Percentiles rank a stretch among this genome's conserved stretches.
Conservation (phyloP, 2,797 vertebrate species). For the Alca torda region DNA sequence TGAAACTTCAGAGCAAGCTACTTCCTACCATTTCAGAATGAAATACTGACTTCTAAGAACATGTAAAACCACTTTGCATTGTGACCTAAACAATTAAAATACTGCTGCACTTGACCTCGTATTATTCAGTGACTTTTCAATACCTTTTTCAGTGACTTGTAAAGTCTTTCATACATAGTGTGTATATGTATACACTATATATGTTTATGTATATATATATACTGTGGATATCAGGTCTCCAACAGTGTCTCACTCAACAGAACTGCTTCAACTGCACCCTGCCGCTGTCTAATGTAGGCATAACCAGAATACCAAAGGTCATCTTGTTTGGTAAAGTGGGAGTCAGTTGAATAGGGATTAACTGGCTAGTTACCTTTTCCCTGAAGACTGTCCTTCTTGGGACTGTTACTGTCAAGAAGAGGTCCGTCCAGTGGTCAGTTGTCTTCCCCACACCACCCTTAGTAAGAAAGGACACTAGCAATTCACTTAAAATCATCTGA, state of each 20-base stretch:
- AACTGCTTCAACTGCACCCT: not conserved
- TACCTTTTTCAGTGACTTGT: not conserved
- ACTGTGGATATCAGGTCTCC: not conserved
- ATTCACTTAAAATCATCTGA: not conserved
- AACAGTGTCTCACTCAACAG: not conserved
- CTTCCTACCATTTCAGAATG: not conserved
- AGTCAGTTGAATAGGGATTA: not conserved
- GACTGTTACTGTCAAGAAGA: not conserved
- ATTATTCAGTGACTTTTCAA: not conserved
- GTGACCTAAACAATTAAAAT: not conserved
- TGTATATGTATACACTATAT: not conserved
- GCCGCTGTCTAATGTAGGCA: not conserved
- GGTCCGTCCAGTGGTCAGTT: not conserved
- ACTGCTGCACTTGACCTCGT: not conserved
- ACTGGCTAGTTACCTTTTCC: not conserved
- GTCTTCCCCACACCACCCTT: not conserved
- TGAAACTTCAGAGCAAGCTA: not conserved
- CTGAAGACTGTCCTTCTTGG: not conserved
- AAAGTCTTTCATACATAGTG: not conserved
- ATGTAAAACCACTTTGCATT: not conserved
- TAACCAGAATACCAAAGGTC: not conserved
- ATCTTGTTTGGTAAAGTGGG: not conserved
- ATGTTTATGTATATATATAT: not conserved
- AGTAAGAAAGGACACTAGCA: not conserved
- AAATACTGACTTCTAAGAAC: not conserved